A percentile compares a stretch with the other conserved stretches of the same genome.
Conservation (phyloP, 2,797 vertebrate genomes). For the Spondyliosoma cantharus region DNA sequence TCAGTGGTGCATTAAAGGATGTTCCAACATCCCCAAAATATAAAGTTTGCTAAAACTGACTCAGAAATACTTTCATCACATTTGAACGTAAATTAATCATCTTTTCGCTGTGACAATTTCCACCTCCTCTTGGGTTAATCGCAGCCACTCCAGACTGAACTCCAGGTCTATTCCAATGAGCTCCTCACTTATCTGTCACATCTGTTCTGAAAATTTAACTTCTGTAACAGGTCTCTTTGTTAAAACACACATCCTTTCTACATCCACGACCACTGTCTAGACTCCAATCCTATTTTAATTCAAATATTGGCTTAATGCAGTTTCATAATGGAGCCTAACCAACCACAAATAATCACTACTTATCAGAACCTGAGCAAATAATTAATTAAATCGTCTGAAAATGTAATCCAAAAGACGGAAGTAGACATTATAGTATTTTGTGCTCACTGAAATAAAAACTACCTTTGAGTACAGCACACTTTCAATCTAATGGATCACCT, state of each 20-base stretch:
- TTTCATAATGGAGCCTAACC: conserved; percentile 28
- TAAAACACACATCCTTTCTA: not conserved
- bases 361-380: not conserved
- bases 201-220: not conserved
- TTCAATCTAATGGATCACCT: conserved; percentile 19
- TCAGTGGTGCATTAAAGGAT: conserved; percentile 18
- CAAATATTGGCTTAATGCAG: conserved; percentile 4
- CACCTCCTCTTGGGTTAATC: not conserved
- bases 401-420: not conserved
- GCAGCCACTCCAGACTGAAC: not conserved
- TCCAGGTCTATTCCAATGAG: not conserved
- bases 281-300: conserved; percentile 12
- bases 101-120: not conserved
- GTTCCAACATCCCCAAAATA: not conserved
- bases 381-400: conserved; percentile 8
- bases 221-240: not conserved
- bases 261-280: not conserved
- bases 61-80: not conserved
- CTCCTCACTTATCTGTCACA: not conserved
- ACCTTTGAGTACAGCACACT: too few species aligned
- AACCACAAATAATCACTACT: conserved; percentile 1
- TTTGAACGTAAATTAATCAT: not conserved
- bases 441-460: too few species aligned
- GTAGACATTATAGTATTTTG: too few species aligned
- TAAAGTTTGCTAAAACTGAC: not conserved